Evolutionary conservation across 2,888 invertebrate genomes (phyloP), one percentile per base, ranked within the genome.

Genomic region (Neoscelio sp.): DNA sequence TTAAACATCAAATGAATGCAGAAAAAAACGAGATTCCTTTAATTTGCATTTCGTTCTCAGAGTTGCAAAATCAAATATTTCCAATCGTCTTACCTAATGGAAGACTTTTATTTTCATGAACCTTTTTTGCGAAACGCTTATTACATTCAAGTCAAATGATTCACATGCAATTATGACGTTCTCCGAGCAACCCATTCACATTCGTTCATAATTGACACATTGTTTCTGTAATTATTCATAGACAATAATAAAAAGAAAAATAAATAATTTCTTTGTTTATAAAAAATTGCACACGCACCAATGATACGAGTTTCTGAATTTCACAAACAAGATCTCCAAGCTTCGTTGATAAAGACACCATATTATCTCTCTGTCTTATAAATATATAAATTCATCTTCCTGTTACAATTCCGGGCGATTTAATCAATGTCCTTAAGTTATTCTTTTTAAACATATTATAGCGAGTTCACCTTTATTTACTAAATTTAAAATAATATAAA

Each of bases 151-250:
- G 50, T 64, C 42, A 54, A 68, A 38, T 56, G 40, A 56, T 56
- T 68, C 68, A 48, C 48, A 12, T 10, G 56, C 38, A 56, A 46
- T 56, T 56, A 68, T 48, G 68, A 35, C 35, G 44, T 8, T 10
- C 28, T 4, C 2, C 50, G 28, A 18, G 28, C 28, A n/a, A n/a
- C 28, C 10, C 44, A 3, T 68, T 40, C 38, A 6, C 46, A n/a
- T 56, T 23, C 6, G 23, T 6, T 56, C 26, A 12, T 35, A 65
- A 62, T 62, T 46, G 60, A 62, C 60, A 23, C 46, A 46, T 62
- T 62, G 46, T 62, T 65, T 42, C 52, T 30, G 46, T 48, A 17
- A 56, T 68, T 56, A 35, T 56, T 44, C 44, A 67, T 20, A 26
- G 30, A 42, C 18, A n/a, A 50, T 40, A 18, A 17, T 52, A 17